Percentiles rank a stretch among this genome's conserved stretches.
Conservation (phyloP, 2,888 invertebrate species). For the Parnassius orleans region DNA sequence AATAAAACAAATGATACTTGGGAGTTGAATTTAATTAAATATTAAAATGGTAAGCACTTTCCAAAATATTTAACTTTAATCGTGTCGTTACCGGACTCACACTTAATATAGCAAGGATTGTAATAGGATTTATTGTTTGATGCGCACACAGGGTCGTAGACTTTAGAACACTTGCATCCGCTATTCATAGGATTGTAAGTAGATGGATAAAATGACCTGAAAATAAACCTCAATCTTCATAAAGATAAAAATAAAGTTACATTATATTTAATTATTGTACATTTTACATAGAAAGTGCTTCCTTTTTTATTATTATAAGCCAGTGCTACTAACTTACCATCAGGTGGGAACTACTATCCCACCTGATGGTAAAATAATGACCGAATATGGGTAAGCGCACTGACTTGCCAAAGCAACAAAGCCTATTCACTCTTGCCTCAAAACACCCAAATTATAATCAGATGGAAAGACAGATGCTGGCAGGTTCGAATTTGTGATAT, state of each 20-base stretch:
- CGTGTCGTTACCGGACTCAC: slow-evolving; percentile 33
- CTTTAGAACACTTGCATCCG: slow-evolving; percentile 50
- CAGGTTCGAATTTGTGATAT: too few relatives aligned
- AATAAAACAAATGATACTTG: too few relatives aligned
- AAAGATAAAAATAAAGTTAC: background rate
- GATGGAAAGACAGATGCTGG: too few relatives aligned
- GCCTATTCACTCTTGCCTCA: too few relatives aligned
- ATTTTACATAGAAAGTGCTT: background rate
- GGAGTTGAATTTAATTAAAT: slow-evolving; percentile 4
- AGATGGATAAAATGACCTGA: slow-evolving; percentile 19
- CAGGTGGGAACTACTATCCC: background rate
- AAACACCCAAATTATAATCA: too few relatives aligned
- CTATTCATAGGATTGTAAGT: slow-evolving; percentile 18
- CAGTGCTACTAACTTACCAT: too few relatives aligned
- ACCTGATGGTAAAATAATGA: background rate
- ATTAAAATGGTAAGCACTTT: slow-evolving; percentile 55
- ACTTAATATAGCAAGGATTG: slow-evolving; percentile 55
- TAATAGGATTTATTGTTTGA: slow-evolving; percentile 53
- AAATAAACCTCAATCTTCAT: background rate
- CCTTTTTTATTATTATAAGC: background rate
- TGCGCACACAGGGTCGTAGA: slow-evolving; percentile 63
- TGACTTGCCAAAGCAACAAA: too few relatives aligned
- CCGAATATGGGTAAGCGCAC: background rate
- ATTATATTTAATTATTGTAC: background rate
- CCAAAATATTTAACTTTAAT: slow-evolving; percentile 48